Evolutionary conservation across 2,797 vertebrate species (phyloP), one percentile per base, ranked within the genome.

Genomic region (Karalla daura): DNA sequence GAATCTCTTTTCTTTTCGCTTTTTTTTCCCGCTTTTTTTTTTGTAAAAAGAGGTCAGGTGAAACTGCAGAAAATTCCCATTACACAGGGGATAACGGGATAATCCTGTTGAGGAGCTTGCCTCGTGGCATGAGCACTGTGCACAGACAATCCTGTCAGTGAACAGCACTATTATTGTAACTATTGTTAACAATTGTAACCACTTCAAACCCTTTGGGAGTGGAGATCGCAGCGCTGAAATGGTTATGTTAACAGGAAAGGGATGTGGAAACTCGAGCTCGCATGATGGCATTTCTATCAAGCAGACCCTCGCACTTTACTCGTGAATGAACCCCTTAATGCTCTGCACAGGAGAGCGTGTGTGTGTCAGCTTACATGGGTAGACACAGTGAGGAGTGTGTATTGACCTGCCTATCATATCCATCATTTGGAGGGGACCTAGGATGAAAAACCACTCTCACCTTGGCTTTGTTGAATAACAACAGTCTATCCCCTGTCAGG

Each of bases 21-120:
- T n/a, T n/a, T n/a, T n/a, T n/a, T n/a, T n/a, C n/a, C n/a, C n/a
- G n/a, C n/a, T n/a, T n/a, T n/a, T n/a, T n/a, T 70, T 60, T 66
- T 58, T 52, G 23, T 24, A 35, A 66, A 76, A 70, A 56, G 10
- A 73, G 53, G 62, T 77, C 46, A 74, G 61, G 35, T 58, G 12
- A 59, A 65, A 55, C 32, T 21, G 39, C 24, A 39, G 28, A 56
- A 49, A 84, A 44, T 70, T 67, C 46, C 67, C 36, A 58, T 70
- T 45, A 12, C 33, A 62, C n/a, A 2, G 51, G 58, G 72, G 56
- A 70, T 61, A 66, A 70, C 15, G 10, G 47, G 63, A 71, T 72
- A 79, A 83, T 76, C 63, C 59, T 30, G 17, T 50, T 68, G 56
- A 74, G 28, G 24, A 43, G 25, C 60, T 73, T 65, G 51, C 40